Evolutionary conservation across 2,113 vertebrate genomes (phyloP), one percentile per base, ranked within the genome.

Genomic region (Riparia riparia): DNA sequence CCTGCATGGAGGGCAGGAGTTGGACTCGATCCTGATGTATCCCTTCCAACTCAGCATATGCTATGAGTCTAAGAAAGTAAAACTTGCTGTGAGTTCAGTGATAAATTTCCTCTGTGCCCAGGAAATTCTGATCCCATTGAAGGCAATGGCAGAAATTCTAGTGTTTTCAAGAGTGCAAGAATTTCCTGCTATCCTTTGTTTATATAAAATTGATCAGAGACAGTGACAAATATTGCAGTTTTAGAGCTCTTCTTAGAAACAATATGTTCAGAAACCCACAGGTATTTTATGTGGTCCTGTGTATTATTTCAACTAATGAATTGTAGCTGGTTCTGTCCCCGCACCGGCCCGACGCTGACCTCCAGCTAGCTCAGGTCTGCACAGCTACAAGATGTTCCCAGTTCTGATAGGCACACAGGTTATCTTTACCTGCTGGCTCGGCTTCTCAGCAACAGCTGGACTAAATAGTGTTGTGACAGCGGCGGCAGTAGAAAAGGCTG

Each of bases 211-310:
- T 69, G 4, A 31, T 32, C 44, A 61, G 37, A 73, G 12, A 68
- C 26, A 54, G 17, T 31, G 13, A 64, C 13, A 91, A 84, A 69
- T 7, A 39, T 17, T 72, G 28, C 26, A 92, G 47, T 82, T 85
- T 89, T 71, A 65, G 28, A 87, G 12, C 74, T 93, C 29, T 57
- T 94, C 34, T 34, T 68, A 71, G 32, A 73, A 83, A 51, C 47
- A 91, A 96, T 64, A 49, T 45, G 24, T n/a, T 51, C 37, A 65
- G n/a, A 93, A 91, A 86, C 70, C 42, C 58, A 64, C 22, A 63
- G 77, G 34, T 81, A 50, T 73, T 84, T 64, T 25, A 12, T 64
- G 37, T 64, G 6, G 6, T 53, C 7, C 20, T 70, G 9, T 54
- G 18, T 32, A 66, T 69, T 94, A 66, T 45, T 93, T 66, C 66